Conservation (phyloP, 1,140 invertebrate genomes). For the Cherax quadricarinatus region DNA sequence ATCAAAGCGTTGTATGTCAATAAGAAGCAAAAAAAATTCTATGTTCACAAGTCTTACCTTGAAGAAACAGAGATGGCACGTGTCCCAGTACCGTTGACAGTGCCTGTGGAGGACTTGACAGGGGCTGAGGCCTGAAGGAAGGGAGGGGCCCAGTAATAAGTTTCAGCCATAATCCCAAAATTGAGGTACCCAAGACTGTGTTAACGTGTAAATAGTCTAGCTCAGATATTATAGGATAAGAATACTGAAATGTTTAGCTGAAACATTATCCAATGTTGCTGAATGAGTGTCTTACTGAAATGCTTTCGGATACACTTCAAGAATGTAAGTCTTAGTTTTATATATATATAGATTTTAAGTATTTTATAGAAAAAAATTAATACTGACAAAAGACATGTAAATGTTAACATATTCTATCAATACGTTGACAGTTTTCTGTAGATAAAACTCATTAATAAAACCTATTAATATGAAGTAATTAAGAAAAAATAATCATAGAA, state of each 20-base stretch:
- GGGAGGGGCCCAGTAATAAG: constrained; percentile 43
- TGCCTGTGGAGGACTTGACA: constrained; percentile 67
- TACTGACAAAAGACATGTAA: neutral
- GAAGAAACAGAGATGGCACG: constrained; percentile 62
- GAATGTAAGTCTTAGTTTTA: neutral
- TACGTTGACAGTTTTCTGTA: neutral
- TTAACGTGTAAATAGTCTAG: constrained; percentile 17
- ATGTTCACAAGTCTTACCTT: constrained; percentile 28
- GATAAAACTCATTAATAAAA: neutral
- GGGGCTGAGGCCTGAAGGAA: constrained; percentile 55
- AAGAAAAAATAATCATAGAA: neutral
- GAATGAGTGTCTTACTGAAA: neutral
- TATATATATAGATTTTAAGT: neutral
- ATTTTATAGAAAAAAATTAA: neutral
- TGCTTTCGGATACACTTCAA: neutral
- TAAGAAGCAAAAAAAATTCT: neutral
- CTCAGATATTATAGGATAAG: constrained; percentile 55
- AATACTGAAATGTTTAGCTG: neutral
- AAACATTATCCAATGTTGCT: neutral
- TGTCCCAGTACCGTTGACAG: constrained; percentile 65
- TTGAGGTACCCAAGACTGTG: neutral
- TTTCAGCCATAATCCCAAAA: constrained; percentile 29
- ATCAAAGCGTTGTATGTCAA: neutral
- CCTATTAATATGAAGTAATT: neutral
- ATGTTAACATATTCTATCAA: neutral